Conservation (phyloP, 2,113 vertebrate species). For the Ageneiosus marmoratus region DNA sequence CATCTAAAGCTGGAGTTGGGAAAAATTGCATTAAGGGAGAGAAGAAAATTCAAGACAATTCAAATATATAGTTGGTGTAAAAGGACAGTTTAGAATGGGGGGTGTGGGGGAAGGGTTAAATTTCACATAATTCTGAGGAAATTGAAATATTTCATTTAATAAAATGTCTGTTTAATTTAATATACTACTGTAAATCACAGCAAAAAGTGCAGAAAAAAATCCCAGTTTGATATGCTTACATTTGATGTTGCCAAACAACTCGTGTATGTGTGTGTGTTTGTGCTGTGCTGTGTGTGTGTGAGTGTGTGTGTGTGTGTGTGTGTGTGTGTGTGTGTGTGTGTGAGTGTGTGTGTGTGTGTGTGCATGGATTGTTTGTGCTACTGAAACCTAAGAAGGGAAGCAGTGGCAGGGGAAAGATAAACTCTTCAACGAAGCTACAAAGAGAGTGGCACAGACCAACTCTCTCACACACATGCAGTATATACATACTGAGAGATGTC, state of each 20-base stretch:
- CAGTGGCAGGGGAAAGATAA: constrained; percentile 51
- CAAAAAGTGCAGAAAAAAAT: neutral
- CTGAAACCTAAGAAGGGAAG: constrained; percentile 14
- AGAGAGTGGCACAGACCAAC: constrained; percentile 53
- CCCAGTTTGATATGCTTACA: neutral
- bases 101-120: neutral
- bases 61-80: neutral
- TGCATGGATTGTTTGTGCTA: neutral
- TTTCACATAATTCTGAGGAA: neutral
- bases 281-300: neutral
- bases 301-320: neutral
- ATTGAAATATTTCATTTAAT: neutral
- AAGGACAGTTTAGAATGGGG: neutral
- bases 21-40: neutral
- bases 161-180: neutral
- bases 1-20: neutral
- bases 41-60: neutral
- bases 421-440: constrained; percentile 50
- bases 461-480: constrained; percentile 35
- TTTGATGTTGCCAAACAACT: neutral
- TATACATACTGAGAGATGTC: neutral
- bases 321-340: too few relatives aligned
- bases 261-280: neutral
- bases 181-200: neutral
- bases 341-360: neutral